Evolutionary conservation across 2,113 vertebrate genomes (phyloP).

Genomic region (Nibea coibor): DNA sequence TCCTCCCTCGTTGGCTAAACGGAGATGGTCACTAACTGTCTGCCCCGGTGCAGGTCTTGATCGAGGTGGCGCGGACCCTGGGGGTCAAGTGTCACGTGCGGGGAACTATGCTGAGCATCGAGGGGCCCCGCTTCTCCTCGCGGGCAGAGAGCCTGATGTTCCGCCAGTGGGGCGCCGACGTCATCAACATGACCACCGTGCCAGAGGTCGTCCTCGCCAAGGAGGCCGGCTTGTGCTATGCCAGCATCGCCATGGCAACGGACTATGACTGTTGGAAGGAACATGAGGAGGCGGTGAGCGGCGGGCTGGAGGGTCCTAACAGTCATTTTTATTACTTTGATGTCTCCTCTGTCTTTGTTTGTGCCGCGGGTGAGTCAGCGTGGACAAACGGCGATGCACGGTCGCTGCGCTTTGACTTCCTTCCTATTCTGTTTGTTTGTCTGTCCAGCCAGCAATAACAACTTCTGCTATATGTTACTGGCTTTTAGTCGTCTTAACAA

Average conservation of each 20-base stretch:
- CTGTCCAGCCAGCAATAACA: neutral
- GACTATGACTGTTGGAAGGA: slow-evolving; percentile 99
- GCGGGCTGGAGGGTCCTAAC: neutral
- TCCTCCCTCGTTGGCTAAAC: no score
- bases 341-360: slow-evolving; percentile 13
- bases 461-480: neutral
- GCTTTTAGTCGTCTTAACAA: neutral
- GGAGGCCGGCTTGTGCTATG: slow-evolving; percentile 95
- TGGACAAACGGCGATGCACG: neutral
- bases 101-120: slow-evolving; percentile 93
- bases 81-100: slow-evolving; percentile 91
- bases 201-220: slow-evolving; percentile 97
- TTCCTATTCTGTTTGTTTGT: slow-evolving; percentile 6
- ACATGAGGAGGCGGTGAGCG: slow-evolving; percentile 93
- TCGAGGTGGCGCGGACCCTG: slow-evolving; percentile 89
- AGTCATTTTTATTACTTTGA: neutral
- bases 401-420: neutral
- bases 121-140: slow-evolving; percentile 96
- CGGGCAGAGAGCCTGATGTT: slow-evolving; percentile 94
- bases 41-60: slow-evolving; percentile 85
- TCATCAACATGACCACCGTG: slow-evolving; percentile 98
- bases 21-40: neutral
- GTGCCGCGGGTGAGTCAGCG: neutral
- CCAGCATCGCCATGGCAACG: slow-evolving; percentile 96
- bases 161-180: slow-evolving; percentile 93